Base-by-base conservation (phyloP, 1,140 invertebrate species). In the Drosophila kurseongensis region DNA sequence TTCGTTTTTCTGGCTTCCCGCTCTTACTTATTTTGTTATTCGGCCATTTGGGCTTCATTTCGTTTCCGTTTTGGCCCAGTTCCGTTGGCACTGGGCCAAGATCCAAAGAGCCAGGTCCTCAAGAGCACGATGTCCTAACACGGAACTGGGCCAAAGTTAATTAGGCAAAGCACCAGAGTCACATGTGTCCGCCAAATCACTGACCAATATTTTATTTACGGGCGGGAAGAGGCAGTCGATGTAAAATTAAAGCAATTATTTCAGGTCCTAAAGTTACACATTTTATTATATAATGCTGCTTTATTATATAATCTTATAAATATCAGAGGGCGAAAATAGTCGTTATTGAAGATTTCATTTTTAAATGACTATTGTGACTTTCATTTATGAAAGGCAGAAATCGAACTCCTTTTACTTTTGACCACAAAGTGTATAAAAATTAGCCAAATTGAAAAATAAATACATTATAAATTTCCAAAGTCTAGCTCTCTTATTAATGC, bases 21-120 rank as follows among this genome's bases (percentile, higher is more conserved):
- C 50, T 73, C 72, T 78, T 51, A 45, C 62, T 80, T 65, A 52
- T 58, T 65, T 57, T 51, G 23, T 51, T 52, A 50, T 75, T 41
- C 45, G 23, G 48, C 63, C 68, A 67, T 66, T 81, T 73, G 44
- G 42, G 65, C 59, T 63, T n/a, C 47, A 58, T 45, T 55, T 56
- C 62, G 40, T 62, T 81, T 48, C 50, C 45, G 9, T 41, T 76
- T 66, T 71, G 48, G 48, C n/a, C 48, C 54, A 45, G 7, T 14
- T 38, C 29, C 56, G 42, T 48, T 62, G 59, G 60, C 63, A 69
- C 9, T 10, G 29, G 65, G 48, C 47, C 71, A 66, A 18, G 38
- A 32, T 48, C 14, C 56, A 5, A 60, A 14, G 23, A 32, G n/a
- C 14, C 5, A 14, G 13, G 29, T 32, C 29, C 23, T 41, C 36